phyloP scores from a whole-genome alignment of 92 coral and sea anemone species.

The Paragorgia papillata region DNA sequence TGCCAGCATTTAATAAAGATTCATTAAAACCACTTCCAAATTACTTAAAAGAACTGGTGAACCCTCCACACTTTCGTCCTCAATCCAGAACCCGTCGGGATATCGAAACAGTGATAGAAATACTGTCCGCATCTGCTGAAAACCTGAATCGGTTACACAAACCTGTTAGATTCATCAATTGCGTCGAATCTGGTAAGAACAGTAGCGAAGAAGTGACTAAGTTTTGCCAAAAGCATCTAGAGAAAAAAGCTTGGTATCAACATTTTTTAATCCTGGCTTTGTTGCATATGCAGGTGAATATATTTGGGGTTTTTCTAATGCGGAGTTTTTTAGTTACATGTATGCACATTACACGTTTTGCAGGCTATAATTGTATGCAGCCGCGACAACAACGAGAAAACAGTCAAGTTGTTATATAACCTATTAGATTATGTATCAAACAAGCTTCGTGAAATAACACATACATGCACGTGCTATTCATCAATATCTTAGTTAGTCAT shows the following conservation, averaged over 20 bases:
- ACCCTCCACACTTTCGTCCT: conserved; percentile 10
- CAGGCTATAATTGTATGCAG: background rate
- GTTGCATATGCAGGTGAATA: conserved; percentile 26
- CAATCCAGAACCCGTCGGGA: conserved; percentile 19
- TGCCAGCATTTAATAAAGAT: background rate
- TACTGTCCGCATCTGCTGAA: background rate
- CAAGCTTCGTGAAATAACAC: too few relatives aligned
- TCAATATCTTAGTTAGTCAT: too few relatives aligned
- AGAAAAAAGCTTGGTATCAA: conserved; percentile 3
- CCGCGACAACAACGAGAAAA: too few relatives aligned
- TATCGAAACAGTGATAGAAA: conserved; percentile 9
- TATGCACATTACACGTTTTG: background rate
- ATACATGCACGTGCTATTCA: too few relatives aligned
- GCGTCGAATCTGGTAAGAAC: background rate
- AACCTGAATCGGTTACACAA: background rate
- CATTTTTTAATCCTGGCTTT: conserved; percentile 9
- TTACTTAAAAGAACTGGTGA: background rate
- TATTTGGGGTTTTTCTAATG: background rate
- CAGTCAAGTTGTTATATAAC: too few relatives aligned
- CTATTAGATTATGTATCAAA: too few relatives aligned
- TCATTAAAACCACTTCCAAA: background rate
- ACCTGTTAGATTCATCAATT: background rate
- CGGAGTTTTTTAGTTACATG: too few relatives aligned
- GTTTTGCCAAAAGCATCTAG: background rate
- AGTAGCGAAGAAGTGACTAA: background rate